Base-by-base conservation (phyloP, 2,888 invertebrate genomes). In the Esperia sulphurella region DNA sequence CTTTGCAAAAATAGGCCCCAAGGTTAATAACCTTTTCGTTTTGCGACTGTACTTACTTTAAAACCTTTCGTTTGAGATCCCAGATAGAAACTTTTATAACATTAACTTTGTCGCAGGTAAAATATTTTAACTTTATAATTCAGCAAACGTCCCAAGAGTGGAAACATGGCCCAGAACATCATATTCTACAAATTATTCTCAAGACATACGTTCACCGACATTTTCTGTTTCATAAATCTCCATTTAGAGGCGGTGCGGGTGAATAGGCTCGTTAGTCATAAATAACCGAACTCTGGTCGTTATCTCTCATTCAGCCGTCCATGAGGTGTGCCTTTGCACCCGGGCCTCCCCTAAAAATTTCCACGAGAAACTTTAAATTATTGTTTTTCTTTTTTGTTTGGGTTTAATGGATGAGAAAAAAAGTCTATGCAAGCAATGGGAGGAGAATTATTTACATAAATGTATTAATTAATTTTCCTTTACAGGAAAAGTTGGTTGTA, bases 251-350 rank as follows among this genome's bases (percentile, higher is more conserved):
- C 74, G 65, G 72, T 72, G 70, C 68, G 68, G 65, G 73, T 86
- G 86, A 87, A 87, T 87, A 82, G 86, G 83, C 83, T 87, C 84
- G 86, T 87, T 86, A 86, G 74, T 83, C 84, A 84, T 85, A 86
- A 86, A 86, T 86, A 86, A 82, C 83, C 81, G 76, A 85, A 86
- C 79, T 82, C 78, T 70, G 77, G 79, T 85, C 86, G 86, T 83
- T 86, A 85, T 78, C 76, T 77, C 75, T 80, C 79, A 85, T 85
- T 85, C 85, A 83, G 60, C 63, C 66, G 68, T 55, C 68, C 70
- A 72, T 68, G 68, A 73, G 73, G 75, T 71, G 73, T 65, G 68
- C 69, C 51, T 52, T 45, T 47, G 46, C 53, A 47, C 44, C 30
- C 46, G n/a, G 6, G 10, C 35, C 6, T n/a, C n/a, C 35, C 35